These are phyloP conservation scores for Tyto alba DNA, from an alignment of 2,113 vertebrate species.

Conservation along the genomic window DNA sequence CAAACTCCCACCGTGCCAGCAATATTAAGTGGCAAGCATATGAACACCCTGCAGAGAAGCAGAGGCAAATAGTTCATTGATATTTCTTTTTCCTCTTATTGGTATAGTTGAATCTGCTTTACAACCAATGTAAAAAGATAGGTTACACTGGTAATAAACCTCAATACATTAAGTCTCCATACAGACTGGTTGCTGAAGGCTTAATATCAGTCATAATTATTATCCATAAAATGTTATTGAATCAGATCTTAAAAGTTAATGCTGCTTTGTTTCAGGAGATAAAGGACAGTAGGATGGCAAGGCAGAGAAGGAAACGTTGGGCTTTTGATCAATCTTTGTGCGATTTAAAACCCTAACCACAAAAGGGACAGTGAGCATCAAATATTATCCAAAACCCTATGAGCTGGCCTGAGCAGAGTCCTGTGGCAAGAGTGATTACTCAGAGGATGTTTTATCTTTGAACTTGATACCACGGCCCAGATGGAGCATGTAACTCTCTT, in stretches of 20 bases:
- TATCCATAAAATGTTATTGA: conserved; percentile 66
- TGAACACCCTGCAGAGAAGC: conserved; percentile 25
- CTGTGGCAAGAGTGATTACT: not conserved
- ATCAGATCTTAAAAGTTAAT: conserved; percentile 73
- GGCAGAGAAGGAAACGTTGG: not conserved
- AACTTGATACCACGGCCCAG: not conserved
- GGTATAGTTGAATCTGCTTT: conserved; percentile 41
- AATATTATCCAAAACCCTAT: not conserved
- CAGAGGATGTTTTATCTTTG: not conserved
- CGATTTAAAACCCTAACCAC: conserved; percentile 43
- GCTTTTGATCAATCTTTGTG: not conserved
- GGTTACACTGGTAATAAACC: conserved; percentile 59
- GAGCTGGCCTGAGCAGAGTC: not conserved
- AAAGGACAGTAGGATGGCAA: conserved; percentile 43
- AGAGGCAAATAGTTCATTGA: not conserved
- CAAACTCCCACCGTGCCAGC: not conserved
- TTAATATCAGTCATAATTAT: conserved; percentile 64
- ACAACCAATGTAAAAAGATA: conserved; percentile 37
- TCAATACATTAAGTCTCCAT: conserved; percentile 49
- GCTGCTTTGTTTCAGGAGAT: conserved; percentile 58
- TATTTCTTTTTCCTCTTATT: not conserved
- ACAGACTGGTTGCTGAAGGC: conserved; percentile 52
- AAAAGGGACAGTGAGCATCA: not conserved
- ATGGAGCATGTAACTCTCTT: not conserved
- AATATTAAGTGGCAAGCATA: not conserved